phyloP scores from a whole-genome alignment of 2,888 invertebrate species.

The Apamea monoglypha region DNA sequence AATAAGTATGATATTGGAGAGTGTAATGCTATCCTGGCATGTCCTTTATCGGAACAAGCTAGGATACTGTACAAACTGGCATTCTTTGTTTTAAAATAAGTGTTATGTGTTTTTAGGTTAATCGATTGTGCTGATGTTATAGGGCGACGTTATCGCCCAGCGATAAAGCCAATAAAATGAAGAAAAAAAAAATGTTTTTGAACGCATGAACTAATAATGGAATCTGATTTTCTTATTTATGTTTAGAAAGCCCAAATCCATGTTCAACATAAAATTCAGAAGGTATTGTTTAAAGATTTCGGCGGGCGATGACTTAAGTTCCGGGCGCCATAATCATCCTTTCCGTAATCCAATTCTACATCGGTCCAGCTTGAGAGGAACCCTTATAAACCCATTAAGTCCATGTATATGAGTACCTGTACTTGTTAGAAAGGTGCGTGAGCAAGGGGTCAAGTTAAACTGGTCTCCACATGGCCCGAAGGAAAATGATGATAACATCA shows the following conservation, averaged over 20 bases:
- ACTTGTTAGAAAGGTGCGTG: conserved; percentile 48
- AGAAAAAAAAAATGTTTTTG: too few relatives aligned
- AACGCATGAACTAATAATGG: background rate
- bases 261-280: conserved; percentile 28
- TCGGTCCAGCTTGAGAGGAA: conserved; percentile 49
- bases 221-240: background rate
- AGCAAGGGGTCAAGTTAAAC: conserved; percentile 50
- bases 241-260: background rate
- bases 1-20: too few relatives aligned
- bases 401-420: conserved; percentile 47
- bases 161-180: too few relatives aligned
- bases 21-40: too few relatives aligned
- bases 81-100: too few relatives aligned
- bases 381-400: conserved; percentile 55
- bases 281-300: conserved; percentile 44
- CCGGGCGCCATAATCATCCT: conserved; percentile 44
- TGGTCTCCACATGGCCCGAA: conserved; percentile 55
- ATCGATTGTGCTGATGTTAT: too few relatives aligned
- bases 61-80: too few relatives aligned
- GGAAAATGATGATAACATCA: conserved; percentile 73
- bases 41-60: too few relatives aligned
- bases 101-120: too few relatives aligned
- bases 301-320: conserved; percentile 30
- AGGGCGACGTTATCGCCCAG: too few relatives aligned
- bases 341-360: conserved; percentile 48